These are phyloP conservation scores for Chionodraco myersi DNA, from an alignment of 2,113 vertebrate genomes.

Conservation along the genomic window DNA sequence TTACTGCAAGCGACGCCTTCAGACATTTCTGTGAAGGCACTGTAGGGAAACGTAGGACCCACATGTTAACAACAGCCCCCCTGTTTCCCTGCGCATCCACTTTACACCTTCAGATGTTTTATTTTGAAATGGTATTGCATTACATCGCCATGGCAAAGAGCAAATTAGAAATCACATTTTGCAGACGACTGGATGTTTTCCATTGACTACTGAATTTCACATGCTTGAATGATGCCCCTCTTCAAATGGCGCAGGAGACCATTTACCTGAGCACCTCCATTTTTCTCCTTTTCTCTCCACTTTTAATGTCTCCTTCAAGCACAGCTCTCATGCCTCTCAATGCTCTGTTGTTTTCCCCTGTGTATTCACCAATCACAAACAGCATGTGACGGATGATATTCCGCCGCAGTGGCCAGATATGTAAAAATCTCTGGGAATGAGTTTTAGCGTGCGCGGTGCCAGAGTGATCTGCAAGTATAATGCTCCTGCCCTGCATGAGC, in stretches of 20 bases:
- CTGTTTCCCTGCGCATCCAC: constrained; percentile 34
- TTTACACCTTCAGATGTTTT: constrained; percentile 58
- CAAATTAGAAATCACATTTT: constrained; percentile 54
- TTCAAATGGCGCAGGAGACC: constrained; percentile 27
- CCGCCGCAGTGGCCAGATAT: constrained; percentile 69
- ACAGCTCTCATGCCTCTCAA: constrained; percentile 33
- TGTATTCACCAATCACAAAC: constrained; percentile 71
- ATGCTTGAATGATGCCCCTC: constrained; percentile 57
- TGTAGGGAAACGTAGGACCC: constrained; percentile 34
- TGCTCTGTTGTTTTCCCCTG: constrained; percentile 54
- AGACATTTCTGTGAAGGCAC: constrained; percentile 41
- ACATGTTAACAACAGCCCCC: constrained; percentile 28
- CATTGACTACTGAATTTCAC: constrained; percentile 54
- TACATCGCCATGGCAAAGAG: constrained; percentile 40
- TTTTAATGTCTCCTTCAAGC: constrained; percentile 47
- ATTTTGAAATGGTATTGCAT: constrained; percentile 43
- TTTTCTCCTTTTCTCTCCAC: neutral
- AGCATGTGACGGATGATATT: constrained; percentile 68
- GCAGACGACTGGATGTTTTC: constrained; percentile 40
- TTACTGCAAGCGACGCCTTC: constrained; percentile 14
- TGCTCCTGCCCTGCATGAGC: constrained; percentile 43
- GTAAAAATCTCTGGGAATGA: constrained; percentile 53
- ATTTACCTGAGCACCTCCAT: constrained; percentile 30
- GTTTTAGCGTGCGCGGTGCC: constrained; percentile 35
- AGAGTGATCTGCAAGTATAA: constrained; percentile 75